Evolutionary conservation across 1,140 invertebrate species (phyloP).

Genomic region (Diachasma alloeum): DNA sequence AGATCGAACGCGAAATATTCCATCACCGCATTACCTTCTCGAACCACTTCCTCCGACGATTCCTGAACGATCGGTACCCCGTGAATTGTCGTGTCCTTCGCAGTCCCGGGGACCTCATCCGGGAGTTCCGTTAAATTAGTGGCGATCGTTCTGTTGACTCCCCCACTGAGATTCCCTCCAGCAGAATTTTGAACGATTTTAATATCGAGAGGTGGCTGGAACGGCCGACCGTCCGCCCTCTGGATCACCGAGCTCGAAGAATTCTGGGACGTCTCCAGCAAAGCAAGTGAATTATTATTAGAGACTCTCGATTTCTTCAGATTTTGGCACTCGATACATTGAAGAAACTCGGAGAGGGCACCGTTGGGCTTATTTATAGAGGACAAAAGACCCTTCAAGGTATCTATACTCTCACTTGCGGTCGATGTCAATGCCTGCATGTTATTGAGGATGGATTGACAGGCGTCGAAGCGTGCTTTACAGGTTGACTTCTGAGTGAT

Average conservation of each 20-base stretch:
- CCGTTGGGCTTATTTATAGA: neutral
- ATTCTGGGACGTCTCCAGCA: neutral
- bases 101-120: too few species aligned
- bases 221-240: neutral
- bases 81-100: too few species aligned
- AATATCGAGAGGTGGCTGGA: neutral
- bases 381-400: conserved; percentile 5
- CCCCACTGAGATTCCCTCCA: too few species aligned
- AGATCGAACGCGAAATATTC: too few species aligned
- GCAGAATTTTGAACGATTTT: neutral
- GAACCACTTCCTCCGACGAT: too few species aligned
- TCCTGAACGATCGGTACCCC: too few species aligned
- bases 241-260: neutral
- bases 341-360: neutral
- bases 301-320: neutral
- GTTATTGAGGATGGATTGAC: conserved; percentile 16
- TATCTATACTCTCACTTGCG: neutral
- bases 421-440: conserved; percentile 2
- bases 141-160: too few species aligned
- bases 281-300: neutral
- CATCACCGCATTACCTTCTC: too few species aligned
- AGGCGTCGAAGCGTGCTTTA: conserved; percentile 9
- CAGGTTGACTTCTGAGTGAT: neutral
- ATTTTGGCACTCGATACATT: conserved; percentile 25
- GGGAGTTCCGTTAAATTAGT: too few species aligned